Conservation (phyloP, 2,113 vertebrate species). For the Oceanodroma tethys region DNA sequence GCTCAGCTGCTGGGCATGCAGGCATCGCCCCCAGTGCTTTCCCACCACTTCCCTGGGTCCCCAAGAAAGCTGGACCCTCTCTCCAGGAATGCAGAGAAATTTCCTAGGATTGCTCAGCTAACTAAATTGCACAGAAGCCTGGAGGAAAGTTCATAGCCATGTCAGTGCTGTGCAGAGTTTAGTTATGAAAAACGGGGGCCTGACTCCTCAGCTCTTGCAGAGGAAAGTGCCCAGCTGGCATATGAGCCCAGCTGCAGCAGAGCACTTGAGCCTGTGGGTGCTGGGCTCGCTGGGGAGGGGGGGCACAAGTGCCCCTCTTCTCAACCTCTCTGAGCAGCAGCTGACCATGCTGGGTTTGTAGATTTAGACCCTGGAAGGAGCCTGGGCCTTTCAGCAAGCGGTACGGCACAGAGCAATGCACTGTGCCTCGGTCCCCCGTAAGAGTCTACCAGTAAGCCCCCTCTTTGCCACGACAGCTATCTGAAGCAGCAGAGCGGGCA, state of each 20-base stretch:
- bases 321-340: background rate
- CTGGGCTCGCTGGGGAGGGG: accelerated
- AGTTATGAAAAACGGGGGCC: background rate
- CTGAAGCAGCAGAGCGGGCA: background rate
- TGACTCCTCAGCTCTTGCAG: background rate
- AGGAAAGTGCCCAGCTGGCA: background rate
- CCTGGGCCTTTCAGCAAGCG: background rate
- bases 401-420: background rate
- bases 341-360: background rate
- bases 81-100: background rate
- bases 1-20: background rate
- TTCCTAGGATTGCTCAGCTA: background rate
- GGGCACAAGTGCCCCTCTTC: too few species aligned
- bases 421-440: accelerated
- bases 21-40: background rate
- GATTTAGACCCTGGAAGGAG: background rate
- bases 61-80: background rate
- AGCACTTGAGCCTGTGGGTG: background rate
- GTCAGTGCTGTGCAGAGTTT: background rate
- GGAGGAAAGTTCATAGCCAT: background rate
- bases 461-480: background rate
- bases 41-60: background rate
- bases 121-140: background rate
- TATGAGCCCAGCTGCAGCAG: background rate
- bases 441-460: background rate